Base-by-base conservation (phyloP, 1,140 invertebrate genomes). In the Wiebesia pumilae region DNA sequence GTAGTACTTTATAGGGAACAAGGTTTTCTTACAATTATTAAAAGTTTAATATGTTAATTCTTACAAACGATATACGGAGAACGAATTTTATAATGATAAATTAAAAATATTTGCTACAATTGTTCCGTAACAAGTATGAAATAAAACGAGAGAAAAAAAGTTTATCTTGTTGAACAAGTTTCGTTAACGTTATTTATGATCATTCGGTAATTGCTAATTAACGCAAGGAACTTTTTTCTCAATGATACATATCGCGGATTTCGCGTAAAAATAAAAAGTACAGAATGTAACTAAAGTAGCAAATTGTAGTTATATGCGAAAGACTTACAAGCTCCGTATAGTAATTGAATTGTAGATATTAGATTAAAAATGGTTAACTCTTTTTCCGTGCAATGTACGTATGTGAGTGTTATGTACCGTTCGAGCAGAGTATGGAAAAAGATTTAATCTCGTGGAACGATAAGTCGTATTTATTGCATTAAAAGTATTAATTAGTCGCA, bases 281-380 rank as follows among this genome's bases (percentile, higher is more conserved):
- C n/a, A 30, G 3, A 69, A 33, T 10, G 19, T 16, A 30, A 69
- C n/a, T 33, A 69, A 33, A 30, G n/a, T 33, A 35, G 14, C 12
- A 33, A 69, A 16, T 69, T 30, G 16, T 69, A 69, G 69, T 35
- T 71, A 71, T 71, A 24, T 38, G 35, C 35, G 35, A n/a, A n/a
- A 38, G 21, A 21, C 33, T 24, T 38, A 38, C 35, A 35, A 71
- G 33, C 69, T 38, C 0, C 6, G 14, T 71, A 71, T 38, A 71
- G 33, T 71, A 71, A 71, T 71, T 71, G 33, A 38, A 71, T 38
- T 71, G 16, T 38, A 71, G 69, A 71, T 38, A 71, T 71, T 71
- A 71, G 35, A 38, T 71, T 71, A 71, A 71, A 38, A 71, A 71
- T n/a, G 19, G 33, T 38, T 38, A 38, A 71, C 19, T 19, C 14